Percentiles rank a stretch among this genome's conserved stretches.
Evolutionary conservation across 2,888 invertebrate genomes (phyloP).

Genomic region (Chouioia cunea): DNA sequence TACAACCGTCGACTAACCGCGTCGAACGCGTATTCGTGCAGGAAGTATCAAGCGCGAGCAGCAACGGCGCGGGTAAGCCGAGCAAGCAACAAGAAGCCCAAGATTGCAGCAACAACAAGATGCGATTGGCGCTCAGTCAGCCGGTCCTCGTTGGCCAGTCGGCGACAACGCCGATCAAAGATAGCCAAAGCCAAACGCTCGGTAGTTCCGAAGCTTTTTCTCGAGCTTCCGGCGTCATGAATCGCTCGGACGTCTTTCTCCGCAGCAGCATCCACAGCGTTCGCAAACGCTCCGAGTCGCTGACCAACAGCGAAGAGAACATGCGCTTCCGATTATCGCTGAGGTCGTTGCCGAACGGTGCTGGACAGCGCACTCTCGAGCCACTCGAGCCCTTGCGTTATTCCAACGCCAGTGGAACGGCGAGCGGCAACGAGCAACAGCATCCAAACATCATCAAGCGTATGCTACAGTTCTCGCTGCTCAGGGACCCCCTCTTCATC

Average conservation of each 20-base stretch:
- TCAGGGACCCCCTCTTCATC: constrained; percentile 88
- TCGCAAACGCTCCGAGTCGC: constrained; percentile 55
- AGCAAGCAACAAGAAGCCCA: constrained; percentile 6
- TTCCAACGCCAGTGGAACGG: too few species aligned
- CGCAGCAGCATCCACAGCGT: constrained; percentile 80
- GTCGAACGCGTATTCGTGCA: background rate
- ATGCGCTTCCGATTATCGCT: constrained; percentile 50
- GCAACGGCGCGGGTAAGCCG: constrained; percentile 12
- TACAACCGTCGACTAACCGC: background rate
- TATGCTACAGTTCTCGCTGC: constrained; percentile 88
- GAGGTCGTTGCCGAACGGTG: constrained; percentile 56
- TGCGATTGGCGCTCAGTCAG: constrained; percentile 79
- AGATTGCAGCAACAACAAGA: constrained; percentile 35
- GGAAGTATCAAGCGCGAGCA: background rate
- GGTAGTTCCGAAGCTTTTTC: constrained; percentile 50
- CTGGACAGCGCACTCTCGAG: constrained; percentile 48
- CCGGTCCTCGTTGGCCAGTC: constrained; percentile 73
- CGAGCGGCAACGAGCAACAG: too few species aligned
- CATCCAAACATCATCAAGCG: constrained; percentile 75
- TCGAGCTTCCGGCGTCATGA: constrained; percentile 75
- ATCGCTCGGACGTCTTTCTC: constrained; percentile 90
- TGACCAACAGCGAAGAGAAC: constrained; percentile 53
- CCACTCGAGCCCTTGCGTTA: constrained; percentile 53
- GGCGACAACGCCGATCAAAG: constrained; percentile 63
- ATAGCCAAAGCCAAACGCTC: too few species aligned